Base-by-base conservation (phyloP, 2,797 vertebrate genomes). In the Meda fulgida region DNA sequence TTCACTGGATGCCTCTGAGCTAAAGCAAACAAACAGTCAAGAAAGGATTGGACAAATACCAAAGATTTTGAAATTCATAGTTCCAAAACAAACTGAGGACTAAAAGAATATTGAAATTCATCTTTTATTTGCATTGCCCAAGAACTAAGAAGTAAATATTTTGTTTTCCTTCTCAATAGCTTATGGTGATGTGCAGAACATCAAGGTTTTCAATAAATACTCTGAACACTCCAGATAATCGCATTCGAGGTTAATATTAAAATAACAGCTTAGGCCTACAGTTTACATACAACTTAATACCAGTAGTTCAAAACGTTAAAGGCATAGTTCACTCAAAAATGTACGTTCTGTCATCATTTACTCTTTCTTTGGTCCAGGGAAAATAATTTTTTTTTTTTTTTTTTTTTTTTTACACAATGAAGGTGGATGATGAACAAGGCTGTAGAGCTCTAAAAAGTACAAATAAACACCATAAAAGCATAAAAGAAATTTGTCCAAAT, bases 221-320 rank as follows among this genome's bases (percentile, higher is more conserved):
- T 21, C 67, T 60, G n/a, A 72, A 53, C 3, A 10, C 67, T 72
- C 34, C 1, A 60, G 34, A 73, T 82, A 72, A 82, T 82, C 26
- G 19, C 53, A 63, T 67, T 67, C 9, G 0, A 80, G 63, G 43
- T 67, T 67, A 51, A 51, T 31, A 86, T 83, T 71, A 85, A 82
- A 87, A 79, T 55, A 14, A 51, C 66, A 65, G 16, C 11, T 34
- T 31, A 29, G 21, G 71, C 36, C 38, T 81, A 34, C 34, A 77
- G 53, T 66, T 75, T 69, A 48, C 34, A 72, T 65, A 80, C 80
- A 67, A 75, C 85, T 88, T 87, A 87, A 84, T 85, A 75, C 67
- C 78, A 43, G 53, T 18, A 75, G 76, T 76, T 77, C 18, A 88
- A 85, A 63, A 88, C 71, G 65, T 82, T 79, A 81, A 85, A 78